Conservation (phyloP, 2,113 vertebrate genomes). For the Toxotes chatareus region DNA sequence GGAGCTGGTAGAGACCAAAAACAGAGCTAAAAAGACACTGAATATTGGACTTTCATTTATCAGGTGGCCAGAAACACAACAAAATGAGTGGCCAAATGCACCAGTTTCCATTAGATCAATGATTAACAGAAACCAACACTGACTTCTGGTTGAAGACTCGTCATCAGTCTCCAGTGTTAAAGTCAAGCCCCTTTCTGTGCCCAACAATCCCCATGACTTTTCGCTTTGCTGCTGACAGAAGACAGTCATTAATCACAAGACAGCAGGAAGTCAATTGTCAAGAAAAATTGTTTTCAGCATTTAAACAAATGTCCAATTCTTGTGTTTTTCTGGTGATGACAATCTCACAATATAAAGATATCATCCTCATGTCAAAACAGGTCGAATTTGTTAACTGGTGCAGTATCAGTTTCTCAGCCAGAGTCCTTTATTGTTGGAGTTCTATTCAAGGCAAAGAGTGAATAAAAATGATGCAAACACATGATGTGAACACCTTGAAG, state of each 20-base stretch:
- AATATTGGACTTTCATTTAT: neutral
- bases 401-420: neutral
- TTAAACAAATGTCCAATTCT: neutral
- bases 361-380: no score
- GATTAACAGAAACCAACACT: neutral
- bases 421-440: neutral
- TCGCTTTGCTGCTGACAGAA: neutral
- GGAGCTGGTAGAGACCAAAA: neutral
- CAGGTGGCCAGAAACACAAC: neutral
- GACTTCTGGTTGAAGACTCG: neutral
- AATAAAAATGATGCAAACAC: conserved; percentile 37
- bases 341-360: no score
- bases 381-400: neutral
- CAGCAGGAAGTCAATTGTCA: neutral
- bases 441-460: conserved; percentile 7
- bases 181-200: neutral
- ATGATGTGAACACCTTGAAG: conserved; percentile 31
- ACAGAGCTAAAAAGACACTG: neutral
- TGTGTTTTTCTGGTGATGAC: neutral
- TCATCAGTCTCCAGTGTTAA: neutral
- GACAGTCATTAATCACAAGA: neutral
- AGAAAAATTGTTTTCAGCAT: neutral
- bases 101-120: neutral
- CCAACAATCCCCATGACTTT: neutral
- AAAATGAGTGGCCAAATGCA: neutral